phyloP scores from a whole-genome alignment of 2,888 invertebrate species.

The Mythimna ferrago region DNA sequence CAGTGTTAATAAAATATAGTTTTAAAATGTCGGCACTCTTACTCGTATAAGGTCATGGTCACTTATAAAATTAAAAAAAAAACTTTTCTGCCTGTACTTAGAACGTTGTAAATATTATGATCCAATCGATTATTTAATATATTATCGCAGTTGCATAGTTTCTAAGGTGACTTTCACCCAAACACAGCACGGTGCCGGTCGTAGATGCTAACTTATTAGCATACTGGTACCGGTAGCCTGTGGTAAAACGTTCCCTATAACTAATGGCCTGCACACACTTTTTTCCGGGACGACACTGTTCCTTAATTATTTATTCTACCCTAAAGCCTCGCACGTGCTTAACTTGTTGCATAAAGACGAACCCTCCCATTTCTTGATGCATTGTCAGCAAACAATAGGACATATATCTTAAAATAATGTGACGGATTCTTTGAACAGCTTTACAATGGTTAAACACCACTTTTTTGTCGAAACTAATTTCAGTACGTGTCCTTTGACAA shows the following conservation, averaged over 20 bases:
- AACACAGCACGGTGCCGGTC: conserved; percentile 61
- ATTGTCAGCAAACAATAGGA: conserved; percentile 73
- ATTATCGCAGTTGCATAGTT: conserved; percentile 46
- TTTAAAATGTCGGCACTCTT: background rate
- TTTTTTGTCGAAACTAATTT: background rate
- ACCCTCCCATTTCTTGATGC: conserved; percentile 62
- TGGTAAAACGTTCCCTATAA: conserved; percentile 54
- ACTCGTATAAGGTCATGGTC: background rate
- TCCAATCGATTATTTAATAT: conserved; percentile 49
- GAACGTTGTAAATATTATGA: background rate
- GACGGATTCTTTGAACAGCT: conserved; percentile 41
- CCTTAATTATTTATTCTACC: conserved; percentile 51
- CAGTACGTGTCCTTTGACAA: conserved; percentile 6
- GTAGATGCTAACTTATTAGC: conserved; percentile 72
- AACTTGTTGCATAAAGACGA: conserved; percentile 66
- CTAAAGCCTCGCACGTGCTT: conserved; percentile 62
- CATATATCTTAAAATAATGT: conserved; percentile 67
- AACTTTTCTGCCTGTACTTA: background rate
- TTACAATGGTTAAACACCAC: conserved; percentile 10
- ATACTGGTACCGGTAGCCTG: conserved; percentile 66
- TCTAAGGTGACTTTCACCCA: conserved; percentile 68
- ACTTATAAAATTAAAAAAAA: background rate
- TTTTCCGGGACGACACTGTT: conserved; percentile 48
- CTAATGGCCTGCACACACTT: conserved; percentile 45
- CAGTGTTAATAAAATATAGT: background rate